Evolutionary conservation across 1,140 invertebrate genomes (phyloP).

Genomic region (Mycetomoellerius zeteki): DNA sequence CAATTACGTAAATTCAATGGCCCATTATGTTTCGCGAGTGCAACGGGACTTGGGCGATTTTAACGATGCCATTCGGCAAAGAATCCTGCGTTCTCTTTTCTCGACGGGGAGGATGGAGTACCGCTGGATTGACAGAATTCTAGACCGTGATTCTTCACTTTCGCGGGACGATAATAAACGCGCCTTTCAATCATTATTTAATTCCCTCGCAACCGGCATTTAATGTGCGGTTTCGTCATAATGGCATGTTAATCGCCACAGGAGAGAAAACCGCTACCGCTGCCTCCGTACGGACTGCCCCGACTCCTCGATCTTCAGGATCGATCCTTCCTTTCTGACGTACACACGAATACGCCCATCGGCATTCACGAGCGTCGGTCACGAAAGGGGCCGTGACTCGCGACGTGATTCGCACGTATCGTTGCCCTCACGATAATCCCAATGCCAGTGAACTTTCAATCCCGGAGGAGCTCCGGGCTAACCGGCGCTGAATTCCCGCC

Average conservation of each 20-base stretch:
- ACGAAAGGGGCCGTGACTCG: slow-evolving; percentile 82
- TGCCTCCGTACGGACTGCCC: slow-evolving; percentile 72
- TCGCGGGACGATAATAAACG: slow-evolving; percentile 61
- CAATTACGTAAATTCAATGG: slow-evolving; percentile 23
- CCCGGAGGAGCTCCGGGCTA: slow-evolving; percentile 72
- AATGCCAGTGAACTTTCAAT: slow-evolving; percentile 84
- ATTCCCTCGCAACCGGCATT: slow-evolving; percentile 56
- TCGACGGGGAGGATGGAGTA: slow-evolving; percentile 11
- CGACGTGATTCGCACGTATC: slow-evolving; percentile 84
- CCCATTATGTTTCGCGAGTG: slow-evolving; percentile 18
- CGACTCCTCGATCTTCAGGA: slow-evolving; percentile 67
- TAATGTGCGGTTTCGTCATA: slow-evolving; percentile 64
- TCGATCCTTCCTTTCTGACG: slow-evolving; percentile 78
- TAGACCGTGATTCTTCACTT: slow-evolving; percentile 64
- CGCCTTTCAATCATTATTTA: slow-evolving; percentile 61
- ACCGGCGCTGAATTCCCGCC: slow-evolving; percentile 64
- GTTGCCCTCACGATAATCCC: slow-evolving; percentile 82
- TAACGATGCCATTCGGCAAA: slow-evolving; percentile 38
- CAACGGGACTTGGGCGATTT: slow-evolving; percentile 13
- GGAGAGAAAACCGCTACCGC: slow-evolving; percentile 75
- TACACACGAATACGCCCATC: slow-evolving; percentile 84
- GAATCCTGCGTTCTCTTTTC: slow-evolving; percentile 31
- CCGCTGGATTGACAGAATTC: slow-evolving; percentile 53
- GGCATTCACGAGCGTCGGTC: slow-evolving; percentile 84
- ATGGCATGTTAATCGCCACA: slow-evolving; percentile 69